These are phyloP conservation scores for Lacerta viridis DNA, from an alignment of 2,797 vertebrate genomes.

Conservation along the genomic window DNA sequence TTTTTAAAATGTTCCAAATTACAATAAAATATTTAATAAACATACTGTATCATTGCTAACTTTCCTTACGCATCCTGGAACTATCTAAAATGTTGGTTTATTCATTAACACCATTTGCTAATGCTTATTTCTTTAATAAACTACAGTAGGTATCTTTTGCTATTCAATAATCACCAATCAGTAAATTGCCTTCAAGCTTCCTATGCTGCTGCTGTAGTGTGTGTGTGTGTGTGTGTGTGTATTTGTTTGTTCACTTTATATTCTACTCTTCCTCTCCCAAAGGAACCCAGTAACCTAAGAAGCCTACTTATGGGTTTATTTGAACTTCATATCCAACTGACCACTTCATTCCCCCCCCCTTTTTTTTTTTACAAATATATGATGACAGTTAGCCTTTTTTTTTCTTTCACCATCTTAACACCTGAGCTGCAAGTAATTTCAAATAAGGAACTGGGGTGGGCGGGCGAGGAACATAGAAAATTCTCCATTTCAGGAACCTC, in stretches of 20 bases:
- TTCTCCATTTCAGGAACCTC: neutral
- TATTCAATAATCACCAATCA: neutral
- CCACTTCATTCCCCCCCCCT: neutral
- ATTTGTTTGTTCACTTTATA: too few relatives aligned
- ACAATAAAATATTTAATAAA: neutral
- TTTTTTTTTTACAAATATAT: neutral
- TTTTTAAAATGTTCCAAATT: neutral
- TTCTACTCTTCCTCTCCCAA: too few relatives aligned
- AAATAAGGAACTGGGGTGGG: neutral
- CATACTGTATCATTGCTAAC: too few relatives aligned
- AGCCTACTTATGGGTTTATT: neutral
- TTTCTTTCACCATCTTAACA: neutral
- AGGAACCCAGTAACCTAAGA: neutral
- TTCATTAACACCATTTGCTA: neutral
- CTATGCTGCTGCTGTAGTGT: too few relatives aligned
- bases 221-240: too few relatives aligned
- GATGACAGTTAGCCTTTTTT: neutral
- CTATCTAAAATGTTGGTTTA: neutral
- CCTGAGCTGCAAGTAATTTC: neutral
- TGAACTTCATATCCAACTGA: neutral
- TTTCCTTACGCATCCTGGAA: neutral
- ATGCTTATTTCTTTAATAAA: too few relatives aligned
- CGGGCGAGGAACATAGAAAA: neutral
- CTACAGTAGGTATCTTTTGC: neutral
- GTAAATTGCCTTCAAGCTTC: neutral